phyloP scores from a whole-genome alignment of 1,140 invertebrate genomes.

The Cylas formicarius region DNA sequence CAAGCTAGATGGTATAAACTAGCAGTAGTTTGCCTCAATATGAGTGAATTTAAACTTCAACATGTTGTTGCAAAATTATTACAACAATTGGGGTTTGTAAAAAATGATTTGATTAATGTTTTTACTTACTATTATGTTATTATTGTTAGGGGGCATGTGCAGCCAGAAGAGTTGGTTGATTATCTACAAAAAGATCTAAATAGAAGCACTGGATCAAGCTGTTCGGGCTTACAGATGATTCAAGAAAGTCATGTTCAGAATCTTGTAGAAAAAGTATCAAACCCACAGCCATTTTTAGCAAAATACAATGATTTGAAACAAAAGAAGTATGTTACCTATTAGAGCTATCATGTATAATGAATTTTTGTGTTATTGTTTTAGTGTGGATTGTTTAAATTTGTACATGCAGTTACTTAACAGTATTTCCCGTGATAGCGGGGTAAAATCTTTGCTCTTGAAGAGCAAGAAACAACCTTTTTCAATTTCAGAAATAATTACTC shows the following conservation, averaged over 20 bases:
- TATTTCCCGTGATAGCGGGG: constrained; percentile 45
- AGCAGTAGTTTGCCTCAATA: too few species aligned
- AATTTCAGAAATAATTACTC: constrained; percentile 40
- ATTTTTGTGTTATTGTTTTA: constrained; percentile 32
- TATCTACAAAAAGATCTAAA: constrained; percentile 43
- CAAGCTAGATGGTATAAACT: too few species aligned
- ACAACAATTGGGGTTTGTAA: constrained; percentile 42
- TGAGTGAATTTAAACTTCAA: constrained; percentile 51
- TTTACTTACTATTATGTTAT: constrained; percentile 4
- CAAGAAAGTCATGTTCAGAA: constrained; percentile 42
- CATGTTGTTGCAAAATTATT: constrained; percentile 45
- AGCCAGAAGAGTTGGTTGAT: constrained; percentile 47
- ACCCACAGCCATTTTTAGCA: constrained; percentile 43
- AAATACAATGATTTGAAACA: constrained; percentile 49
- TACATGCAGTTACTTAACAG: constrained; percentile 47
- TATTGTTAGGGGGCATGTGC: constrained; percentile 40
- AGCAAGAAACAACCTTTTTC: constrained; percentile 27
- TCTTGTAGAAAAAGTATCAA: constrained; percentile 41
- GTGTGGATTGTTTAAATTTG: constrained; percentile 45
- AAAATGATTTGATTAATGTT: constrained; percentile 6
- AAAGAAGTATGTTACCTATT: constrained; percentile 43
- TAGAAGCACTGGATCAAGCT: constrained; percentile 21
- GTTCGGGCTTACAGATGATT: constrained; percentile 36
- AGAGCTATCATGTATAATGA: constrained; percentile 13
- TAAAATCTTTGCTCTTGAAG: constrained; percentile 44